These are phyloP conservation scores for Bactericera cockerelli DNA, from an alignment of 1,140 invertebrate species.

Conservation along the genomic window DNA sequence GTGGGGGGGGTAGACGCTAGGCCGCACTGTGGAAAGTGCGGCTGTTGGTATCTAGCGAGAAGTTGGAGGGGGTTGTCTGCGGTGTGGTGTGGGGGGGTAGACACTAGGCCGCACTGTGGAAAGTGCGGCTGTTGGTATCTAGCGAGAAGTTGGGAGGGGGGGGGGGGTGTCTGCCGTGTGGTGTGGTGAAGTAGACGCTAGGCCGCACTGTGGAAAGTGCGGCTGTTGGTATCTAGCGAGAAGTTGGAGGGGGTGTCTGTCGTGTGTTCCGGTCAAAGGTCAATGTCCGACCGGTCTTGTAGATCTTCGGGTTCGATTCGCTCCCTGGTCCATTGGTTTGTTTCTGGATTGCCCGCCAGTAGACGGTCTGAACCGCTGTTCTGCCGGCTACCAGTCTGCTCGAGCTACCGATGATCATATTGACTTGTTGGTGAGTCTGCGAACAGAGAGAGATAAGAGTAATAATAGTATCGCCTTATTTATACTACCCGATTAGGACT, in stretches of 20 bases:
- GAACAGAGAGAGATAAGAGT: too few species aligned
- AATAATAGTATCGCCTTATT: too few species aligned
- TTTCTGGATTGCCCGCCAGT: slow-evolving; percentile 12
- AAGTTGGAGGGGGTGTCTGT: not conserved
- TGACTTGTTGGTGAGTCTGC: too few species aligned
- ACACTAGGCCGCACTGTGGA: too few species aligned
- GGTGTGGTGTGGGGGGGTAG: too few species aligned
- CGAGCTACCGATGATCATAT: slow-evolving; percentile 12
- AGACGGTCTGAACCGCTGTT: slow-evolving; percentile 14
- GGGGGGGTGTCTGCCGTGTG: not conserved
- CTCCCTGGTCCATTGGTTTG: not conserved
- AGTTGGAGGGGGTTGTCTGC: not conserved
- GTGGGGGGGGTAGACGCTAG: too few species aligned
- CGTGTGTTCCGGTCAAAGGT: not conserved
- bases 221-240: not conserved
- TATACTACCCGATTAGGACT: too few species aligned
- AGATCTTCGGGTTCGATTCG: not conserved
- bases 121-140: not conserved
- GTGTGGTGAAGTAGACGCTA: not conserved
- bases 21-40: too few species aligned
- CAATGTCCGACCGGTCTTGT: not conserved
- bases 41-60: not conserved
- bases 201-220: not conserved
- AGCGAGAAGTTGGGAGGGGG: not conserved
- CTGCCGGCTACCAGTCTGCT: slow-evolving; percentile 13